Conservation (phyloP, 2,797 vertebrate species). For the Cynopterus sphinx region DNA sequence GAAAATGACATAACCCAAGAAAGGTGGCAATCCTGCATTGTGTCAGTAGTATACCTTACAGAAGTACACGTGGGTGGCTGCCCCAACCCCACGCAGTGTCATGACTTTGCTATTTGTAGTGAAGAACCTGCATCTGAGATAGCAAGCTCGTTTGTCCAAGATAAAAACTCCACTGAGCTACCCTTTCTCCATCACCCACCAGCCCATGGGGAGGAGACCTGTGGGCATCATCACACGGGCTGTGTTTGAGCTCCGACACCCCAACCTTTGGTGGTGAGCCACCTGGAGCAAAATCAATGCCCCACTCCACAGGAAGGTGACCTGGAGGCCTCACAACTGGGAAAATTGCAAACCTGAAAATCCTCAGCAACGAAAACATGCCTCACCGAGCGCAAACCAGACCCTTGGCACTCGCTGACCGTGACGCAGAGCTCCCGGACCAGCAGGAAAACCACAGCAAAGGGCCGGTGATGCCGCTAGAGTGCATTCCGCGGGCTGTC, state of each 20-base stretch:
- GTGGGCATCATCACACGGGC: fast-evolving
- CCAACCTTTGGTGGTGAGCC: not conserved
- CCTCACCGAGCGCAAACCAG: constrained; percentile 68
- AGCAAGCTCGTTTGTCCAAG: not conserved
- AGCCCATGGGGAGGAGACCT: no score
- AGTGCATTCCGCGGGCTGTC: constrained; percentile 65
- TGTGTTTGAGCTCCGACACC: not conserved
- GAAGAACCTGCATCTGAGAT: not conserved
- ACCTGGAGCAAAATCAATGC: not conserved
- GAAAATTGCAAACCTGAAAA: constrained; percentile 56
- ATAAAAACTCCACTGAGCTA: not conserved
- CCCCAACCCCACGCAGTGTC: not conserved
- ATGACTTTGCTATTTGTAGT: no score
- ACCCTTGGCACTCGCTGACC: constrained; percentile 55
- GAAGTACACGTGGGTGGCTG: no score
- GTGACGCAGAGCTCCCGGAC: constrained; percentile 72
- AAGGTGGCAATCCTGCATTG: not conserved
- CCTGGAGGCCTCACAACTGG: not conserved
- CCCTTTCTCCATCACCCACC: not conserved
- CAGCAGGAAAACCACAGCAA: constrained; percentile 78
- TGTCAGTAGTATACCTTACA: not conserved
- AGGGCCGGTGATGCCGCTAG: constrained; percentile 64
- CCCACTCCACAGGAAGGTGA: not conserved
- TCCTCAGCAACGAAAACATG: constrained; percentile 66
- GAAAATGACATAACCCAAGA: not conserved